Evolutionary conservation across 2,113 vertebrate genomes (phyloP).

Genomic region (Psophia crepitans): DNA sequence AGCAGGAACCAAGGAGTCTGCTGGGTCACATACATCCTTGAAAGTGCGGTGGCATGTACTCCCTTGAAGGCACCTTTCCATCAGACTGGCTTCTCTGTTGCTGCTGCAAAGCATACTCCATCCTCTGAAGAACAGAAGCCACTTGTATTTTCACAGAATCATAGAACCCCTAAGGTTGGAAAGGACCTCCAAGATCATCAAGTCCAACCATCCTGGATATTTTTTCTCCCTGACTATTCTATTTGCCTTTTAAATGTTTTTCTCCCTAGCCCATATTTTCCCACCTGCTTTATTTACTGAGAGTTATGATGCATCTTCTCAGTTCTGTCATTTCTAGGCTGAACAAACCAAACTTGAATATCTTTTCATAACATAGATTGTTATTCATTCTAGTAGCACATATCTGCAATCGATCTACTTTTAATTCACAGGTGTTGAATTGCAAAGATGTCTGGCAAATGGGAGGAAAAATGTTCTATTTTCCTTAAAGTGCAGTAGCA

Average conservation of each 20-base stretch:
- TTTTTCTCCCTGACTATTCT: background rate
- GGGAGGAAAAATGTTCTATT: background rate
- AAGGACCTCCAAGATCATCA: too few species aligned
- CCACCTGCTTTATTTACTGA: background rate
- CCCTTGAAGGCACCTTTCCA: too few species aligned
- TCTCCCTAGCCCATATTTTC: background rate
- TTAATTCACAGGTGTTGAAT: background rate
- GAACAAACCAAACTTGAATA: background rate
- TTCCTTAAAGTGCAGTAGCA: background rate
- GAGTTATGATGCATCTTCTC: background rate
- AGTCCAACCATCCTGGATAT: too few species aligned
- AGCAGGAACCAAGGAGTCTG: background rate
- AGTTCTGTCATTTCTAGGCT: background rate
- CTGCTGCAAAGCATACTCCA: background rate
- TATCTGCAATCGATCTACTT: background rate
- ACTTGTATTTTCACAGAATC: background rate
- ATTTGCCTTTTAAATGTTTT: background rate
- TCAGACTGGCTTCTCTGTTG: background rate
- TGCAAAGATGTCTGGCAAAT: background rate
- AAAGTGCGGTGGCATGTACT: too few species aligned
- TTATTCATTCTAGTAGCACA: background rate
- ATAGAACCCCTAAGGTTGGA: too few species aligned
- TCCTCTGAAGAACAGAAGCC: background rate
- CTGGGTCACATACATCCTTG: background rate
- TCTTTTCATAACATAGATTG: background rate